These are phyloP conservation scores for Nomada fabriciana DNA, from an alignment of 2,888 invertebrate genomes.

Conservation along the genomic window DNA sequence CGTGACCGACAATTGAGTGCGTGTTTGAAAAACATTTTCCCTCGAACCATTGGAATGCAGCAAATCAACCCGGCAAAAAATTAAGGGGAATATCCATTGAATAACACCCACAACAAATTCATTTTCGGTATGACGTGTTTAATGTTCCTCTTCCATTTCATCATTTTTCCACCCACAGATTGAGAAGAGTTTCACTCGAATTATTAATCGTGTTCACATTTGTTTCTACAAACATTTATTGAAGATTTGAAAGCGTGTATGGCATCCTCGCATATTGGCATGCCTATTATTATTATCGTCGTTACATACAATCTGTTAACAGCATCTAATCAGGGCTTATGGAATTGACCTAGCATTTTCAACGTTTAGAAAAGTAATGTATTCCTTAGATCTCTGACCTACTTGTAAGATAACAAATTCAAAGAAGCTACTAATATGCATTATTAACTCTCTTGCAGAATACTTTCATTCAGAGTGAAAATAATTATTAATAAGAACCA, in stretches of 20 bases:
- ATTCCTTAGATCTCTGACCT: no score
- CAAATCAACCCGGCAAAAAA: not conserved
- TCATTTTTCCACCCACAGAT: not conserved
- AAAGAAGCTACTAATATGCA: not conserved
- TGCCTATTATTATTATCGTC: no score
- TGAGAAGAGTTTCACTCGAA: no score
- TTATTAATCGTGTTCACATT: not conserved
- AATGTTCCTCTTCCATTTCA: not conserved
- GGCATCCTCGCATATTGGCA: no score
- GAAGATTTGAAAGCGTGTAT: not conserved
- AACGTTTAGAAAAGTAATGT: no score
- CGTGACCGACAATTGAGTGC: not conserved
- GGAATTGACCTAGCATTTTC: no score
- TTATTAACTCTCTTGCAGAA: not conserved
- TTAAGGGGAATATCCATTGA: not conserved
- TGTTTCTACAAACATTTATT: not conserved
- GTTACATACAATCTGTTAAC: not conserved
- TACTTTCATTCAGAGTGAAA: no score
- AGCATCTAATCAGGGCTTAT: not conserved
- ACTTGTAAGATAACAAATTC: no score
- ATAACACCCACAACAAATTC: not conserved
- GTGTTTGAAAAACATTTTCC: not conserved
- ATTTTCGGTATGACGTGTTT: not conserved
- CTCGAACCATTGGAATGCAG: not conserved
- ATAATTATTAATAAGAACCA: no score